phyloP scores from a whole-genome alignment of 1,140 invertebrate genomes.

The Triops longicaudatus region DNA sequence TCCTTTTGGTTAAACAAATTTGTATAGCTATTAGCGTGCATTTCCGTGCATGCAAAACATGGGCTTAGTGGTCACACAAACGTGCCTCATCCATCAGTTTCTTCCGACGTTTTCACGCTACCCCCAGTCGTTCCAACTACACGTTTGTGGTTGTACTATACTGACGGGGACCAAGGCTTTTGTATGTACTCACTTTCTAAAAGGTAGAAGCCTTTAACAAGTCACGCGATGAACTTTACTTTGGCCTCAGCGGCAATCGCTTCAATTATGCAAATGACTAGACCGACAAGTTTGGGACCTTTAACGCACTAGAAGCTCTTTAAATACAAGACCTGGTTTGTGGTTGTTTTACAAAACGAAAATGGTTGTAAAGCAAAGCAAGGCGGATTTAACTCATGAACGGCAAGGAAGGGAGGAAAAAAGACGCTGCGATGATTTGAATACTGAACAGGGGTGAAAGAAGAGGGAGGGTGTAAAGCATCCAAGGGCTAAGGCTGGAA shows the following conservation, averaged over 20 bases:
- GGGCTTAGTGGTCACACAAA: slow-evolving; percentile 1
- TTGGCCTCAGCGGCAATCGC: neutral
- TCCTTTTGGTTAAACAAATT: neutral
- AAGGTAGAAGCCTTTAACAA: neutral
- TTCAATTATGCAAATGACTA: neutral
- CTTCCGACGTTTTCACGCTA: slow-evolving; percentile 6
- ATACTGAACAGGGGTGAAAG: neutral
- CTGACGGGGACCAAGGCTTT: neutral
- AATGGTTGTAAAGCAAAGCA: too few species aligned
- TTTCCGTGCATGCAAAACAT: neutral
- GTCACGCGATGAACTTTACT: neutral
- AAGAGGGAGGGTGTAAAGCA: neutral
- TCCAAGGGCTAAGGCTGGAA: neutral
- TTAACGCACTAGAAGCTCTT: too few species aligned
- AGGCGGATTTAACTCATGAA: too few species aligned
- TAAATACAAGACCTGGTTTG: too few species aligned
- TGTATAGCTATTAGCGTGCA: neutral
- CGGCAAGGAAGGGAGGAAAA: too few species aligned
- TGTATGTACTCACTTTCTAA: neutral
- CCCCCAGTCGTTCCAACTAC: neutral
- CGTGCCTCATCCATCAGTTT: neutral
- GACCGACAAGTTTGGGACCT: neutral
- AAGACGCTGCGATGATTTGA: too few species aligned
- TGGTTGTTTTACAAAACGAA: too few species aligned
- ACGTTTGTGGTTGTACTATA: too few species aligned